phyloP scores from a whole-genome alignment of 1,140 invertebrate genomes.

The Bemisia tabaci region DNA sequence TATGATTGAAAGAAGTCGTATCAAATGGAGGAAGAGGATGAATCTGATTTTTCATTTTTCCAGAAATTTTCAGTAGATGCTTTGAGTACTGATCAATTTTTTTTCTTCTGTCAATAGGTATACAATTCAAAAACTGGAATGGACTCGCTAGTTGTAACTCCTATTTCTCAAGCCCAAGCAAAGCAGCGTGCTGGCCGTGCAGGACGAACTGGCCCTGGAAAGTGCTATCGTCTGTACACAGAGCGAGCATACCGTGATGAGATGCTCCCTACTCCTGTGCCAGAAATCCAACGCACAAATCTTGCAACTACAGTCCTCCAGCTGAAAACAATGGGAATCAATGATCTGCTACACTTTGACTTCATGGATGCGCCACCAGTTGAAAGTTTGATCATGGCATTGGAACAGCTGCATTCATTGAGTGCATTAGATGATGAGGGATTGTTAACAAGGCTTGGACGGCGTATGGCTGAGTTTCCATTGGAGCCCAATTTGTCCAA shows the following conservation, averaged over 20 bases:
- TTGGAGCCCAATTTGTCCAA: slow-evolving; percentile 97
- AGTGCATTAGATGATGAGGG: slow-evolving; percentile 96
- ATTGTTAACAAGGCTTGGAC: slow-evolving; percentile 77
- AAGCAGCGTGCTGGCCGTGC: slow-evolving; percentile 94
- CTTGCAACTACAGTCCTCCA: slow-evolving; percentile 86
- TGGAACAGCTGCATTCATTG: slow-evolving; percentile 92
- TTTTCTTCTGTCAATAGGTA: too few relatives aligned
- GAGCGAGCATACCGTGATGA: slow-evolving; percentile 96
- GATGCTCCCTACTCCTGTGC: slow-evolving; percentile 97
- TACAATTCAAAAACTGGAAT: slow-evolving; percentile 99
- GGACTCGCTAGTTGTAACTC: slow-evolving; percentile 97
- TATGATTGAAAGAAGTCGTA: too few relatives aligned
- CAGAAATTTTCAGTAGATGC: too few relatives aligned
- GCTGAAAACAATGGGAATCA: slow-evolving; percentile 98
- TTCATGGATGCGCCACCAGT: slow-evolving; percentile 99
- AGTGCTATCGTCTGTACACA: slow-evolving; percentile 95
- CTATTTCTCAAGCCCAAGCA: slow-evolving; percentile 95
- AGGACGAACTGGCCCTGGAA: slow-evolving; percentile 93
- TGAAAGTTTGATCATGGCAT: slow-evolving; percentile 90
- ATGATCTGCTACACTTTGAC: slow-evolving; percentile 98
- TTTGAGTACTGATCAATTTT: too few relatives aligned
- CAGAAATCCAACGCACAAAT: slow-evolving; percentile 98
- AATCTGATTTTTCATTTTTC: too few relatives aligned
- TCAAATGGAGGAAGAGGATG: too few relatives aligned
- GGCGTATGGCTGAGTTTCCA: slow-evolving; percentile 98